Conservation (phyloP, 2,113 vertebrate species). For the Ondatra zibethicus region DNA sequence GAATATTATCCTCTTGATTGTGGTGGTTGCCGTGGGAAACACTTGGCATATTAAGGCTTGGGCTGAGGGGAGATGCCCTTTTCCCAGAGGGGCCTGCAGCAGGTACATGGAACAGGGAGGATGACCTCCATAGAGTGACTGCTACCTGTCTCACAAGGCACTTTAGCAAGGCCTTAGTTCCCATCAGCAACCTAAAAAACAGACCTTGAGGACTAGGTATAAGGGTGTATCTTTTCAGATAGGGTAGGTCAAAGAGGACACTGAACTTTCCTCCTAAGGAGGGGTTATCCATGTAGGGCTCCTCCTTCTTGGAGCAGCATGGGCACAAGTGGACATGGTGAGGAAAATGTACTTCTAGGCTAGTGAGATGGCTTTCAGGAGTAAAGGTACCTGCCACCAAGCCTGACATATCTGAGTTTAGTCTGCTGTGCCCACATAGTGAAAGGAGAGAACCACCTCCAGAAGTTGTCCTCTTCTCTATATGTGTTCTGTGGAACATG, state of each 20-base stretch:
- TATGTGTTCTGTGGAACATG: neutral
- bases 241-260: neutral
- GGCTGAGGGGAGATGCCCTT: neutral
- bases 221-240: neutral
- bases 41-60: neutral
- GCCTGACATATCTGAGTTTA: neutral
- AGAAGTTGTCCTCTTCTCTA: neutral
- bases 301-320: no score
- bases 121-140: neutral
- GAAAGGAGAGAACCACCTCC: neutral
- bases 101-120: neutral
- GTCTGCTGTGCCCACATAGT: neutral
- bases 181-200: neutral
- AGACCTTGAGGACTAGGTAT: neutral
- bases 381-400: neutral
- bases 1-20: neutral
- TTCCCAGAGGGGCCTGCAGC: neutral
- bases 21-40: neutral
- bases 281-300: neutral
- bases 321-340: rapidly evolving
- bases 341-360: neutral
- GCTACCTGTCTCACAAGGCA: neutral
- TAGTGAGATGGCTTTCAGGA: neutral
- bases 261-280: neutral
- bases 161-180: neutral